Evolutionary conservation across 2,888 invertebrate species (phyloP).

Genomic region (Oscheius myriophilus): DNA sequence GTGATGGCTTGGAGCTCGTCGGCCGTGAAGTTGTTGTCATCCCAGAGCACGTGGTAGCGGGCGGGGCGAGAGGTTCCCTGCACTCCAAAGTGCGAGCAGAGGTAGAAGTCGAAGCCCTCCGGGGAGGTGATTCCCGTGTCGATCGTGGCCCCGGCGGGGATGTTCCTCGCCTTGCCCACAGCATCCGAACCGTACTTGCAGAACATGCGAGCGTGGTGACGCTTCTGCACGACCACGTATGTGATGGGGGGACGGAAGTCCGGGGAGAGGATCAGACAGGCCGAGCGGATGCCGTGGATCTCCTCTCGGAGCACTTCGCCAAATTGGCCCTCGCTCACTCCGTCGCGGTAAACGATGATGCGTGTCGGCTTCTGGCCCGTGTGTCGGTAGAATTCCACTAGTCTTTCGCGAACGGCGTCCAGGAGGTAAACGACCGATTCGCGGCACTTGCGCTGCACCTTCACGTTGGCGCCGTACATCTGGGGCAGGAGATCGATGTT

Average conservation of each 20-base stretch:
- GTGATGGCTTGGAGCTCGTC: slow-evolving; percentile 67
- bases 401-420: slow-evolving; percentile 63
- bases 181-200: slow-evolving; percentile 55
- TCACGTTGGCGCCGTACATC: slow-evolving; percentile 77
- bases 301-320: slow-evolving; percentile 67
- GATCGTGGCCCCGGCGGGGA: slow-evolving; percentile 65
- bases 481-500: slow-evolving; percentile 69
- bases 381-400: slow-evolving; percentile 59
- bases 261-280: slow-evolving; percentile 60
- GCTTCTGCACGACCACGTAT: slow-evolving; percentile 66
- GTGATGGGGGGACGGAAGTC: slow-evolving; percentile 68
- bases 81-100: slow-evolving; percentile 64
- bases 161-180: slow-evolving; percentile 63
- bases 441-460: slow-evolving; percentile 78
- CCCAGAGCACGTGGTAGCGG: slow-evolving; percentile 65
- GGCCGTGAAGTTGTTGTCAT: slow-evolving; percentile 63
- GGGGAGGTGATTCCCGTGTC: slow-evolving; percentile 65
- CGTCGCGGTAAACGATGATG: slow-evolving; percentile 70
- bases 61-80: slow-evolving; percentile 68
- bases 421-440: slow-evolving; percentile 66
- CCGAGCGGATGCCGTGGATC: slow-evolving; percentile 63
- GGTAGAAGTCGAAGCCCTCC: slow-evolving; percentile 67
- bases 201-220: slow-evolving; percentile 66
- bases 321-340: slow-evolving; percentile 69
- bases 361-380: slow-evolving; percentile 62